Base-by-base conservation (phyloP, 2,797 vertebrate genomes). In the Oceanodroma leucorhoa region DNA sequence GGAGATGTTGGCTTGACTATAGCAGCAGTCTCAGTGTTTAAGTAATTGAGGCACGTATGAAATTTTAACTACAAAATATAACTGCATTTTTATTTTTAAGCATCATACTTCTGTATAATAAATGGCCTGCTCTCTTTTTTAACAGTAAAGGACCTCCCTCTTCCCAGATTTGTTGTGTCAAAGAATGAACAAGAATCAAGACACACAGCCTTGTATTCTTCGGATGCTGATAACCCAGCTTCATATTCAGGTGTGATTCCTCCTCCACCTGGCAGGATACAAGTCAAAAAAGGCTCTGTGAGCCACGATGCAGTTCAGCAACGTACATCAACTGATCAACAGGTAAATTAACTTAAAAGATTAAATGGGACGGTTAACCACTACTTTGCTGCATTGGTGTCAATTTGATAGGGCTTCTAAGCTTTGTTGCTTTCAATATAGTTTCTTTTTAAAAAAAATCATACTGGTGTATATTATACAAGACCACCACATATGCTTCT, bases 141-240 rank as follows among this genome's bases (percentile, higher is more conserved):
- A 87, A 97, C 98, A 99, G 99, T 99, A 91, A 99, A 99, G 96
- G 99, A 99, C 96, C 98, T 99, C 95, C 99, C 99, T 64, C 98
- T 99, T 97, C 99, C 99, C 92, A 98, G 99, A 97, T 99, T 99
- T 72, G 98, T 98, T 87, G 98, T 99, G 92, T 99, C 99, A 91
- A 99, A 99, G 97, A 99, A 99, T 32, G 99, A 99, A 86, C 99
- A 99, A 43, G 99, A 99, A 95, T 98, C 98, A 61, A 98, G 99
- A 93, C 99, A 99, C 36, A 94, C 98, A 8, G 97, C 98, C 26
- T 98, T 99, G 75, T 99, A 99, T 95, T 97, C 98, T 95, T 98
- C 99, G 81, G 99, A 99, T 96, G 95, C 99, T 29, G 99, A 99
- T 97, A 98, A 98, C 92, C 97, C 99, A 91, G 98, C 99, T 45